Evolutionary conservation across 2,113 vertebrate genomes (phyloP), one percentile per base, ranked within the genome.

Genomic region (Spizaetus ornatus): DNA sequence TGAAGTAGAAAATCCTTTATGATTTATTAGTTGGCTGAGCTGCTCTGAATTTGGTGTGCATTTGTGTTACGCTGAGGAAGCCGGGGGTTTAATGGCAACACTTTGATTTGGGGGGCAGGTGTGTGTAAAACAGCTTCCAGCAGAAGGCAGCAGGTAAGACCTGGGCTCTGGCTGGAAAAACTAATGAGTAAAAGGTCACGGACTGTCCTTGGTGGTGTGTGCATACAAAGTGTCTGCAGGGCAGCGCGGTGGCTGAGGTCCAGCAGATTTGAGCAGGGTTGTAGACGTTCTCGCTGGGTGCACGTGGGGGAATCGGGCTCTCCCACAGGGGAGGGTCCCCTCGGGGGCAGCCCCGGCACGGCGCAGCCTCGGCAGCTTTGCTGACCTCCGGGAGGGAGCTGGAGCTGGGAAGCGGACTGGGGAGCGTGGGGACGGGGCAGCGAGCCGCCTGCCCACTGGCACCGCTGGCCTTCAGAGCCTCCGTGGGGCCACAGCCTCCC

Each of bases 91-190:
- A 38, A 21, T 12, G 2, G 16, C 5, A 1, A 7, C 16, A 4
- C 32, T 13, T 59, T 6, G 0, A 3, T 27, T 11, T 16, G 12
- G 9, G 70, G 34, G 36, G 9, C 1, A 11, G 18, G 32, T 7
- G 36, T 1, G 3, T 22, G 43, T n/a, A 6, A 16, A 47, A 27
- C 27, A n/a, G 19, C 26, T 43, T 2, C 61, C 76, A 65, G 74
- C 61, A 16, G 42, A 3, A 23, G 74, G 31, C 45, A 32, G 58
- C 26, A 22, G 63, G 34, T 16, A 13, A 3, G 34, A 11, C 36
- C 38, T 17, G 36, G 40, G 52, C 42, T 62, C 21, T 23, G 59
- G 27, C 72, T 69, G 61, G 47, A 55, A 36, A 45, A 72, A 43
- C n/a, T 52, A 14, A 9, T 31, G 14, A 32, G 53, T 5, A 9